Conservation (phyloP, 2,888 invertebrate genomes). For the Tipula confusa region DNA sequence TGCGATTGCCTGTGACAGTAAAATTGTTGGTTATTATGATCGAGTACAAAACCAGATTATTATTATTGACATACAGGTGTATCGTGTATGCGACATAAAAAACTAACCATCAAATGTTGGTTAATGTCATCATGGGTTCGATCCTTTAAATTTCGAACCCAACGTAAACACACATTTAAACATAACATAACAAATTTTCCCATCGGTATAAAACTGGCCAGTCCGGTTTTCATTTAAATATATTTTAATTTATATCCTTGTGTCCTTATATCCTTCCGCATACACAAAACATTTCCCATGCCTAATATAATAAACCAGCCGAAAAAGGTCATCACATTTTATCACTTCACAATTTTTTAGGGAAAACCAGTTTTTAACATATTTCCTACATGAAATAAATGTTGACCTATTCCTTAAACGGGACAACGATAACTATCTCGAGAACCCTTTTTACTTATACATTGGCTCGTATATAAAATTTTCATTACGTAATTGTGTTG, state of each 20-base stretch:
- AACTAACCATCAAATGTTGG: too few species aligned
- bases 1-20: too few species aligned
- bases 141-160: background rate
- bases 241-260: slow-evolving; percentile 25
- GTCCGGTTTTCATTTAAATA: slow-evolving; percentile 38
- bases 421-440: background rate
- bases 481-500: background rate
- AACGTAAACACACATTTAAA: background rate
- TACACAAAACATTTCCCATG: background rate
- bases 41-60: too few species aligned
- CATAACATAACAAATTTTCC: slow-evolving; percentile 33
- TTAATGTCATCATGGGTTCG: too few species aligned
- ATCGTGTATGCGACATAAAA: too few species aligned
- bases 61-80: too few species aligned
- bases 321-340: slow-evolving; percentile 15
- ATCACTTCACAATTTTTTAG: slow-evolving; percentile 10
- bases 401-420: background rate
- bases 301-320: background rate
- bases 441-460: background rate
- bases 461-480: too few species aligned
- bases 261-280: background rate
- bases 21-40: too few species aligned
- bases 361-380: slow-evolving; percentile 4
- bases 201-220: slow-evolving; percentile 39
- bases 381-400: background rate